phyloP scores from a whole-genome alignment of 2,797 vertebrate species.

The Eurystomus glaucurus region DNA sequence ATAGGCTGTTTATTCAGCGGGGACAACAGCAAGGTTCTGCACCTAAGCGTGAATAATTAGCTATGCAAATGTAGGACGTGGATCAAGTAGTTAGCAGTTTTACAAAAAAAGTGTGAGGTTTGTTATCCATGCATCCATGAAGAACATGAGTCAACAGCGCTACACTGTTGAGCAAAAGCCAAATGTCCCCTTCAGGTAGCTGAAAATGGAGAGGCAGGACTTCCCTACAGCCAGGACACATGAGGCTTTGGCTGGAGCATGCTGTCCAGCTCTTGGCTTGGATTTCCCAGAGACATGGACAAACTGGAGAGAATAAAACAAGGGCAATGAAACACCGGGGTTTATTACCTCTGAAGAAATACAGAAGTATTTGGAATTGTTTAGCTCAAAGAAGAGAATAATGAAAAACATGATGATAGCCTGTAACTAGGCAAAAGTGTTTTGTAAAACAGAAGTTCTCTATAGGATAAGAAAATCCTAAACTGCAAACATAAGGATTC shows the following conservation, averaged over 20 bases:
- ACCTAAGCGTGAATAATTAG: constrained; percentile 37
- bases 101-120: neutral
- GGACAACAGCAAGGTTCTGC: constrained; percentile 34
- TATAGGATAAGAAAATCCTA: neutral
- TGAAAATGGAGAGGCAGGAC: neutral
- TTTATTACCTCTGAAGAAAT: neutral
- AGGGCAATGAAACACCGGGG: neutral
- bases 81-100: neutral
- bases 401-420: neutral
- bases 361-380: neutral
- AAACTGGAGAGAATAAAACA: neutral
- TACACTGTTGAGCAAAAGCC: neutral
- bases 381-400: neutral
- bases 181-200: neutral
- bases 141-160: neutral
- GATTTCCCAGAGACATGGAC: neutral
- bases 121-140: neutral
- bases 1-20: constrained; percentile 25
- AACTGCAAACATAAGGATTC: neutral
- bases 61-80: neutral
- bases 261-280: neutral
- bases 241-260: neutral
- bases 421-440: neutral
- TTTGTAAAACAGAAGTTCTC: neutral
- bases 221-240: neutral